Evolutionary conservation across 2,113 vertebrate species (phyloP).

Genomic region (Irena cyanogastra): DNA sequence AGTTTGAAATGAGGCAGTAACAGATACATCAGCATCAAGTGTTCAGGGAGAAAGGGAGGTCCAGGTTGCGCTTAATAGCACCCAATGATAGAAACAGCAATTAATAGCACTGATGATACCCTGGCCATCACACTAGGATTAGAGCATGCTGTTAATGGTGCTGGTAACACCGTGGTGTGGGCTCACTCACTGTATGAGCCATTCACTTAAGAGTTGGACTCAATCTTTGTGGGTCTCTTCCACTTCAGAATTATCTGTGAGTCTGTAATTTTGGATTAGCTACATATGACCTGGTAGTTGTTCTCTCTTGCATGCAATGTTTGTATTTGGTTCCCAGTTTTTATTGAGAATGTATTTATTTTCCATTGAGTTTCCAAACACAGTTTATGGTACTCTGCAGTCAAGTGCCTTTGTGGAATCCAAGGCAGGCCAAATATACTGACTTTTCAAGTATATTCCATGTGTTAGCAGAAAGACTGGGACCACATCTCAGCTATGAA

Average conservation of each 20-base stretch:
- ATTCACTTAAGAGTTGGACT: not conserved
- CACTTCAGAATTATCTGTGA: not conserved
- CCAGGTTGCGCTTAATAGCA: not conserved
- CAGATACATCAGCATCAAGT: not conserved
- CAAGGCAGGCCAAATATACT: not conserved
- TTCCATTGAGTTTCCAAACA: constrained; percentile 6
- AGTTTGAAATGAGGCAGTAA: not conserved
- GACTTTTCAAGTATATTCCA: not conserved
- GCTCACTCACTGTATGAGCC: too few species aligned
- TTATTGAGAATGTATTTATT: not conserved
- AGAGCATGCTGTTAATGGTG: not conserved
- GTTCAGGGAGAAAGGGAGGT: not conserved
- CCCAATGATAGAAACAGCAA: not conserved
- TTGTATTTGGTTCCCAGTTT: not conserved
- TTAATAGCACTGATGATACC: not conserved
- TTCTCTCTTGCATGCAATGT: not conserved
- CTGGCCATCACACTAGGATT: not conserved
- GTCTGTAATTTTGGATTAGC: not conserved
- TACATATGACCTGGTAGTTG: not conserved
- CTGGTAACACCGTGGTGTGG: not conserved
- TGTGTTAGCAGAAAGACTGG: not conserved
- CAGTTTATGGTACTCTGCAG: not conserved
- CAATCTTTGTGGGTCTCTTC: not conserved
- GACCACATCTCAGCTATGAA: not conserved
- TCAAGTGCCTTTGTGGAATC: constrained; percentile 23